Conservation (phyloP, 2,888 invertebrate species). For the Dasypolia templi region DNA sequence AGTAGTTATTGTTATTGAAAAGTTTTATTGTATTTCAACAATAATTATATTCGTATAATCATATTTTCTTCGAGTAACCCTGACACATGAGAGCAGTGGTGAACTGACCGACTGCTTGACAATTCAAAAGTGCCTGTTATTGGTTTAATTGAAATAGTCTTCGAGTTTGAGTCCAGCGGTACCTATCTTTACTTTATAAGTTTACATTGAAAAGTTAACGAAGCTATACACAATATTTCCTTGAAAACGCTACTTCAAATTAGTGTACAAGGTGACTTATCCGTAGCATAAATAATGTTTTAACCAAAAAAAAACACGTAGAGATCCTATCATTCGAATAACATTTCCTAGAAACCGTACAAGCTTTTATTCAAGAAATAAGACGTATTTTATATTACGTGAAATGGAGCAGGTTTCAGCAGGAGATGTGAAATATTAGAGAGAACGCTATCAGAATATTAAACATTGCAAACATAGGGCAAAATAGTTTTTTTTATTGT, state of each 20-base stretch:
- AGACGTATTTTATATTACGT: conserved; percentile 36
- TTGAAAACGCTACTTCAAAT: not conserved
- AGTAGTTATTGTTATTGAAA: conserved; percentile 23
- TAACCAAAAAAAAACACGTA: not conserved
- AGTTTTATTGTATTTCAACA: conserved; percentile 20
- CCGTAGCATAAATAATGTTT: not conserved
- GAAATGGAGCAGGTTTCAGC: conserved; percentile 42
- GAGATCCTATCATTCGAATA: conserved; percentile 18
- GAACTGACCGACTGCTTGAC: not conserved
- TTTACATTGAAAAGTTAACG: not conserved
- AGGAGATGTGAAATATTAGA: conserved; percentile 44
- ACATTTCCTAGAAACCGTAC: conserved; percentile 28
- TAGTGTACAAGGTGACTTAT: not conserved
- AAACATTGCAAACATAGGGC: conserved; percentile 38
- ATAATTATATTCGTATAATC: no score
- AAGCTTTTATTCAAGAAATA: conserved; percentile 40
- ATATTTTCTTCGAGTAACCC: no score
- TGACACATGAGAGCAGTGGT: no score
- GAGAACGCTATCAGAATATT: conserved; percentile 45
- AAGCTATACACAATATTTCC: not conserved
- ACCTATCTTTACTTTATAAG: not conserved
- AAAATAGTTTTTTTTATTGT: conserved; percentile 42
- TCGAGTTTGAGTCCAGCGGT: not conserved
- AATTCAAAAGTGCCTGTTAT: not conserved
- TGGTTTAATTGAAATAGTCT: not conserved